Base-by-base conservation (phyloP, 2,888 invertebrate species). In the Ashinkailepas kermadecensis region DNA sequence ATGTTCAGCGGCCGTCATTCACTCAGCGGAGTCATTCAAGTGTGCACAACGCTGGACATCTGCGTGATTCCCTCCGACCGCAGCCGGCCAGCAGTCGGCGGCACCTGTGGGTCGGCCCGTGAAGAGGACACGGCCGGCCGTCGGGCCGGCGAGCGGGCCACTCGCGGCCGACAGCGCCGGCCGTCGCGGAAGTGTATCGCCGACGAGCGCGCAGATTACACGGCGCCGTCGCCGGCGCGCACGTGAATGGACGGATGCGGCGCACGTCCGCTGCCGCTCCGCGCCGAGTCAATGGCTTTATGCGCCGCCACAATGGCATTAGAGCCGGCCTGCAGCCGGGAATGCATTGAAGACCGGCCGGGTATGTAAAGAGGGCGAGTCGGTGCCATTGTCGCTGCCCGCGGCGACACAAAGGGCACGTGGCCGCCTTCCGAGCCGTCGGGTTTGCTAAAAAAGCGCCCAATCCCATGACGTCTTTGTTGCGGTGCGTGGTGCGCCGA, bases 251-350 rank as follows among this genome's bases (percentile, higher is more conserved):
- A 4, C 15, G 25, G 13, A 39, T 13, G 18, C 39, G 70, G 70
- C 70, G 25, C 70, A 12, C 70, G 25, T 13, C 70, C 21, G 64
- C 8, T 21, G 39, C 64, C 25, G 11, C 67, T 56, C 56, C 39
- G 21, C 54, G 7, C 74, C 74, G 56, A 74, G 74, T 74, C 74
- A 74, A 74, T 74, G 74, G 74, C 21, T 74, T 74, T 56, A 56
- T 74, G 23, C 74, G 54, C 21, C 12, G 54, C 74, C 15, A 74
- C 74, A 74, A 74, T 74, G 74, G 54, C 12, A 56, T 56, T 21
- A 56, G 54, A 54, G 74, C 23, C 54, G 74, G 3, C 74, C 13
- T 7, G 56, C 21, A 10, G 54, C 3, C 21, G 7, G 74, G 74
- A 74, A 56, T 56, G 74, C 74, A 74, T 74, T 74, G 15, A 56